A percentile compares a stretch with the other conserved stretches of the same genome.
Evolutionary conservation across 2,797 vertebrate genomes (phyloP).

Genomic region (Schizopygopsis malacanthus): DNA sequence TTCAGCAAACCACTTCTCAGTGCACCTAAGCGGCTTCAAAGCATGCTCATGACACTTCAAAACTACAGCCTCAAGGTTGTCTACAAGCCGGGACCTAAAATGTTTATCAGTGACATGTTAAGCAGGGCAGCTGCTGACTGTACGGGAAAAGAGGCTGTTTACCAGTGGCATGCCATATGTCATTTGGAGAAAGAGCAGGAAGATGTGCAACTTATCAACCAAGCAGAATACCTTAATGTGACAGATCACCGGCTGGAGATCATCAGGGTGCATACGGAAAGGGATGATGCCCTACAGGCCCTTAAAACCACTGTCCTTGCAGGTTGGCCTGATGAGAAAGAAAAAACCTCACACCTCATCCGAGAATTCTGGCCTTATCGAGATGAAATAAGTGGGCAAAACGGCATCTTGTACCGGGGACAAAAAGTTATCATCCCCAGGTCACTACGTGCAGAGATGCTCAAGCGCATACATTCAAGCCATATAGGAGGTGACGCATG

Average conservation of each 20-base stretch:
- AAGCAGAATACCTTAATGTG: slow-evolving; percentile 45
- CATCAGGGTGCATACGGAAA: slow-evolving; percentile 31
- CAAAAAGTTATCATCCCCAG: slow-evolving; percentile 46
- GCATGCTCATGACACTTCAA: background rate
- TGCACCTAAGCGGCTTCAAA: slow-evolving; percentile 43
- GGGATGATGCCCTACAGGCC: background rate
- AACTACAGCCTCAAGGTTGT: slow-evolving; percentile 27
- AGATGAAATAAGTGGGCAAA: slow-evolving; percentile 1
- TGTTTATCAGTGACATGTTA: slow-evolving; percentile 40
- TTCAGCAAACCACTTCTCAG: background rate
- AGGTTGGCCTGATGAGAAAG: background rate
- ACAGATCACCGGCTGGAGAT: slow-evolving; percentile 3
- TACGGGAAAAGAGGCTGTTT: background rate
- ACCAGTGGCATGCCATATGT: slow-evolving; percentile 12
- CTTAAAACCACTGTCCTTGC: no score
- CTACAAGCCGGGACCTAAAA: slow-evolving; percentile 32
- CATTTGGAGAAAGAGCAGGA: slow-evolving; percentile 2
- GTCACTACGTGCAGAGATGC: slow-evolving; percentile 41
- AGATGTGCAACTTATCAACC: slow-evolving; percentile 39
- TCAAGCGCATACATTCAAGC: slow-evolving; percentile 19
- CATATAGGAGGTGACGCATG: slow-evolving; percentile 45
- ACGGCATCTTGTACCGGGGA: slow-evolving; percentile 36
- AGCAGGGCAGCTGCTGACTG: slow-evolving; percentile 10
- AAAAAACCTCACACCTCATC: background rate
- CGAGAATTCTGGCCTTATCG: slow-evolving; percentile 36